Percentiles rank a stretch among this genome's conserved stretches.
phyloP scores from a whole-genome alignment of 1,140 invertebrate genomes.

The Pectinophora gossypiella region DNA sequence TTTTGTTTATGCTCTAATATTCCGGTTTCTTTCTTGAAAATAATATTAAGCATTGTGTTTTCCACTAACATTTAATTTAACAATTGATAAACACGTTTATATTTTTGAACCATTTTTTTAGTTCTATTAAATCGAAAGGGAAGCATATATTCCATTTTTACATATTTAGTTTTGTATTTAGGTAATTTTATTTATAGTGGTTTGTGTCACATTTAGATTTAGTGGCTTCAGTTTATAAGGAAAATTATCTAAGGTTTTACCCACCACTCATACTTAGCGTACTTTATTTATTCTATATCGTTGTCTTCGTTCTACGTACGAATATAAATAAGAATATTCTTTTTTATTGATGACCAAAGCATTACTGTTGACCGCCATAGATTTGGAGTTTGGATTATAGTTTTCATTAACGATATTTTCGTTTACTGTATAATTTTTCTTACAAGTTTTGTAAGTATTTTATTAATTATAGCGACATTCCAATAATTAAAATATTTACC shows the following conservation, averaged over 20 bases:
- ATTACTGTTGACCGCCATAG: constrained; percentile 55
- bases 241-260: constrained; percentile 18
- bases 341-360: constrained; percentile 37
- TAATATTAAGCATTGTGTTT: too few species aligned
- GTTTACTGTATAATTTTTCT: constrained; percentile 16
- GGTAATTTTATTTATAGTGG: background rate
- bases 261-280: constrained; percentile 26
- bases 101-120: too few species aligned
- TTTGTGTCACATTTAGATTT: background rate
- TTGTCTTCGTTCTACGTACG: background rate
- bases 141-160: background rate
- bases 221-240: background rate
- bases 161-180: background rate
- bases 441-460: constrained; percentile 38
- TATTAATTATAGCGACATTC: constrained; percentile 60
- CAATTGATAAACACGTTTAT: too few species aligned
- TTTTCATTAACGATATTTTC: constrained; percentile 12
- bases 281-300: background rate
- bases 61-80: too few species aligned
- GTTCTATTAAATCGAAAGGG: too few species aligned
- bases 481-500: constrained; percentile 62
- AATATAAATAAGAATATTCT: background rate
- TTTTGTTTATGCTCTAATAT: too few species aligned
- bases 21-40: too few species aligned
- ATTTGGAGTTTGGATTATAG: constrained; percentile 33